Evolutionary conservation across 1,140 invertebrate species (phyloP), one percentile per base, ranked within the genome.

Genomic region (Drosophila murphyi): DNA sequence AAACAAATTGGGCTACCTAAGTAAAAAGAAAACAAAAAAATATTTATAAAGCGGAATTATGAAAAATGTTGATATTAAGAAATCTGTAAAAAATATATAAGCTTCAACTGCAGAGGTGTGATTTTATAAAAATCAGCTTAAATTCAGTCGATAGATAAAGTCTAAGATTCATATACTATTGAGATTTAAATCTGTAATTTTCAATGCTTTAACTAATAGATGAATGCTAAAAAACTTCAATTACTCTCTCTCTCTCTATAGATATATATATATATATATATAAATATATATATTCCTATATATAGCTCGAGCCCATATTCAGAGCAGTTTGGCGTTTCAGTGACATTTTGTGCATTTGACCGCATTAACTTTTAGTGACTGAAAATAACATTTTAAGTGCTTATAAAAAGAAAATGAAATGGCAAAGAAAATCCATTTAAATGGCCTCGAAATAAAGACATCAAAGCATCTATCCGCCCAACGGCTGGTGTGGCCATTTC

Each of bases 371-470:
- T 45, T 59, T 54, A 68, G 54, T 52, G 28, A 32, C 12, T 68
- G 63, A 20, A 35, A 59, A 34, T 52, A 37, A 67, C 31, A 59
- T 20, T 60, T 65, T 43, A n/a, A 45, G 39, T 31, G 12, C 34
- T 39, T 54, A 34, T 39, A 5, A 20, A 55, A 12, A 5, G 3
- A 43, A 55, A 39, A 45, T 31, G 5, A 61, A 47, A 56, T 20
- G 3, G 52, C 37, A 37, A 52, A 32, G 10, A 41, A 35, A 55
- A 50, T 37, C 51, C 37, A 57, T 71, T 70, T 10, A 50, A 69
- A 59, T 56, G 51, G 37, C 60, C 45, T 75, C 39, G 32, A 70
- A 52, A 57, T 59, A 32, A 63, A 65, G 72, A 76, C 73, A 60
- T 76, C 68, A 76, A 76, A 76, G 61, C 20, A 41, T n/a, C 20